Conservation (phyloP, 2,113 vertebrate genomes). For the Burhinus oedicnemus region DNA sequence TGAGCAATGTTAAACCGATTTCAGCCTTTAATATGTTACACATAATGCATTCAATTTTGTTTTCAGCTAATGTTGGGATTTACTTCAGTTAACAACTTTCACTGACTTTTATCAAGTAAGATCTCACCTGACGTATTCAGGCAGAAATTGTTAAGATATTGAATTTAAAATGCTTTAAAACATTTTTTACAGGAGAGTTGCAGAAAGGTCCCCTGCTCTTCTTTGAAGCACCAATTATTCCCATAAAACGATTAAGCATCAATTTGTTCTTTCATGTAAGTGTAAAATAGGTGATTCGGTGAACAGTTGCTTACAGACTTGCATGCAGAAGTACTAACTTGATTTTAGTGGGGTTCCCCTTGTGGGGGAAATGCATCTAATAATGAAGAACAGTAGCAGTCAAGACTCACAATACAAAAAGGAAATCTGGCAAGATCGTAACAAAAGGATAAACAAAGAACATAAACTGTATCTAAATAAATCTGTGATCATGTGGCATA, state of each 20-base stretch:
- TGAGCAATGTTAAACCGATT: not conserved
- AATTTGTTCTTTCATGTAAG: not conserved
- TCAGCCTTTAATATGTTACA: not conserved
- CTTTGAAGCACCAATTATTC: conserved; percentile 9
- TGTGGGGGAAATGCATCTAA: not conserved
- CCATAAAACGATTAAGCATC: not conserved
- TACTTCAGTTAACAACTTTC: not conserved
- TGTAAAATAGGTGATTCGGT: not conserved
- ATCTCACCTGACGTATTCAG: not conserved
- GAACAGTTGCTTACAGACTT: not conserved
- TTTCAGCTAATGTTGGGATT: not conserved
- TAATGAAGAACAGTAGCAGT: not conserved
- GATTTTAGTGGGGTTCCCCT: not conserved
- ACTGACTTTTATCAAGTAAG: not conserved
- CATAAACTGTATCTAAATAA: not conserved
- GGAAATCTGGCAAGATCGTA: not conserved
- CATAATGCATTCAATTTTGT: not conserved
- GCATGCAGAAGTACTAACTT: not conserved
- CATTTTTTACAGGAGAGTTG: not conserved
- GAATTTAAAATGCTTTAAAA: conserved; percentile 1
- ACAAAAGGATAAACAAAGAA: not conserved
- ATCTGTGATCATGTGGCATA: not conserved
- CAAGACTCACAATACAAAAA: not conserved
- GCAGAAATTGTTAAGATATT: not conserved
- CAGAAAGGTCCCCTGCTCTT: not conserved